These are phyloP conservation scores for Acrocephalus arundinaceus DNA, from an alignment of 2,113 vertebrate genomes.

Conservation along the genomic window DNA sequence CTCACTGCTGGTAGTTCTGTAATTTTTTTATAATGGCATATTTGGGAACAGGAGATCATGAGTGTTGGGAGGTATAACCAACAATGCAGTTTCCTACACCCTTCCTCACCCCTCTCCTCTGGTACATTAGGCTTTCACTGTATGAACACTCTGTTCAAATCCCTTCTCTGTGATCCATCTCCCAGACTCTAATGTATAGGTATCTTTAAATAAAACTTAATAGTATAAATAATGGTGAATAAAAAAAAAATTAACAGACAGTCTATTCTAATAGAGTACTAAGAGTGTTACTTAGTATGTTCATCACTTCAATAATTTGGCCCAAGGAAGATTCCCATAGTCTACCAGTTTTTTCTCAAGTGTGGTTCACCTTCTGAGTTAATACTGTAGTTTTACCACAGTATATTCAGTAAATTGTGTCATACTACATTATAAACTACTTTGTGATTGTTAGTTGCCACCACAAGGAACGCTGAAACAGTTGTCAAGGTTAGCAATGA, in stretches of 20 bases:
- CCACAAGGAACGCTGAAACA: not conserved
- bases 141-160: not conserved
- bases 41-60: not conserved
- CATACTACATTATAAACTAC: not conserved
- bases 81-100: not conserved
- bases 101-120: not conserved
- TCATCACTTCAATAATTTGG: not conserved
- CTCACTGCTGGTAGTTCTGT: constrained; percentile 38
- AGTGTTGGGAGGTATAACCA: not conserved
- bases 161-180: not conserved
- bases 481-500: not conserved
- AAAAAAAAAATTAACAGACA: no score
- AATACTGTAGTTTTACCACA: not conserved
- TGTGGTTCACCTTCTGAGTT: not conserved
- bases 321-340: not conserved
- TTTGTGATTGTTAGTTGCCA: not conserved
- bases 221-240: no score
- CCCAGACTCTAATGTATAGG: not conserved
- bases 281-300: not conserved
- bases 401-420: not conserved
- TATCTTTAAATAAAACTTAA: not conserved
- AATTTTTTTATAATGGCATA: not conserved
- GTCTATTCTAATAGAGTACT: not conserved
- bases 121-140: not conserved
- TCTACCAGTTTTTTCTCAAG: not conserved